Evolutionary conservation across 2,888 invertebrate genomes (phyloP).

Genomic region (Caenorhabditis sp.): DNA sequence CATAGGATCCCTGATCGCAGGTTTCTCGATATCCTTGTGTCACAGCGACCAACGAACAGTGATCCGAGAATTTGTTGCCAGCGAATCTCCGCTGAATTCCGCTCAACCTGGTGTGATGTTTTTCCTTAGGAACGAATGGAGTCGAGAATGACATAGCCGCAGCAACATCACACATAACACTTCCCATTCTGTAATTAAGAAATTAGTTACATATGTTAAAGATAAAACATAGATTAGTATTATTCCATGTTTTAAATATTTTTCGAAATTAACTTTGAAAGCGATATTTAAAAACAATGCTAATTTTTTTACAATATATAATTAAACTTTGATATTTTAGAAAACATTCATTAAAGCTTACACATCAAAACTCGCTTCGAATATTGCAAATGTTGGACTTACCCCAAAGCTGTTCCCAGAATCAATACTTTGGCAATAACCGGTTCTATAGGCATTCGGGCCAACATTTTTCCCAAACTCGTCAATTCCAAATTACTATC

Average conservation of each 20-base stretch:
- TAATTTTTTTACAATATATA: too few relatives aligned
- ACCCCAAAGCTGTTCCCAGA: constrained; percentile 83
- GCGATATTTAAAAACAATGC: too few relatives aligned
- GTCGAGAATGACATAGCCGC: constrained; percentile 94
- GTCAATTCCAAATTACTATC: constrained; percentile 88
- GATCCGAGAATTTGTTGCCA: constrained; percentile 89
- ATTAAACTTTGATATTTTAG: too few relatives aligned
- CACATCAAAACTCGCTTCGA: too few relatives aligned
- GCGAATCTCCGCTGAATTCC: constrained; percentile 80
- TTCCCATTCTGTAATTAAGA: constrained; percentile 77
- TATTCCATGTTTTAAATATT: too few relatives aligned
- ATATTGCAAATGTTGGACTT: constrained; percentile 81
- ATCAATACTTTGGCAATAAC: constrained; percentile 96
- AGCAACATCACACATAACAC: constrained; percentile 90
- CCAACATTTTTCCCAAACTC: constrained; percentile 89
- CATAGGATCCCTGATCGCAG: constrained; percentile 71
- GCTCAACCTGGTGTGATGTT: constrained; percentile 78
- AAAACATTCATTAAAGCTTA: too few relatives aligned
- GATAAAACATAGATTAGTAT: too few relatives aligned
- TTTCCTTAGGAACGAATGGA: constrained; percentile 80
- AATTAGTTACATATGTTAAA: background rate
- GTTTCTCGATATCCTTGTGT: constrained; percentile 80
- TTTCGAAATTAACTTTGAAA: background rate
- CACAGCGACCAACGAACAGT: constrained; percentile 91
- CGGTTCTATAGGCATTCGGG: constrained; percentile 93